These are phyloP conservation scores for Nothocercus nigrocapillus DNA, from an alignment of 2,113 vertebrate genomes.

Conservation along the genomic window DNA sequence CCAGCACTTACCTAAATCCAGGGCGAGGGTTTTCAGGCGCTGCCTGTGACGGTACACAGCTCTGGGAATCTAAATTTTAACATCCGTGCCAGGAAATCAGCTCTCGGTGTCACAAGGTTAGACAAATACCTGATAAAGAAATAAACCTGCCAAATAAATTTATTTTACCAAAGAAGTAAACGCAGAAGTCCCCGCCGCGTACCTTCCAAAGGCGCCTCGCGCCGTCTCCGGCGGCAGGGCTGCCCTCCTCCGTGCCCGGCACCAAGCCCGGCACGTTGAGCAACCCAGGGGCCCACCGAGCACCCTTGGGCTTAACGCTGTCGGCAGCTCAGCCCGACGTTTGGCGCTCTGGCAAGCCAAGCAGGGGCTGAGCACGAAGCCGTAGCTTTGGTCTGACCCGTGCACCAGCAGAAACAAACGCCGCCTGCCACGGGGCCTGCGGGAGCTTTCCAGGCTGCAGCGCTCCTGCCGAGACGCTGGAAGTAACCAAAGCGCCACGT, in stretches of 20 bases:
- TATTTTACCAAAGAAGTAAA: constrained; percentile 12
- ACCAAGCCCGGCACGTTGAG: too few relatives aligned
- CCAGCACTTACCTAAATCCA: neutral
- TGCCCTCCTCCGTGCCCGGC: neutral
- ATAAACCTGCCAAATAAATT: constrained; percentile 63
- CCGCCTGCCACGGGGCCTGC: neutral
- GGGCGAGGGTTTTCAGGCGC: neutral
- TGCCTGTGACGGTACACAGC: neutral
- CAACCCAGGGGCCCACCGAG: neutral
- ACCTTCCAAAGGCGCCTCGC: neutral
- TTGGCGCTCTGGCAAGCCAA: neutral
- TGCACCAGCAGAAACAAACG: neutral
- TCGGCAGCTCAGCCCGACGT: neutral
- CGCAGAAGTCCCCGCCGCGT: neutral
- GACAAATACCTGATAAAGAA: constrained; percentile 69
- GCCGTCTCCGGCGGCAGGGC: neutral
- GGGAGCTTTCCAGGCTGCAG: neutral
- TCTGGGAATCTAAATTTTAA: constrained; percentile 29
- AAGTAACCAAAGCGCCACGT: neutral
- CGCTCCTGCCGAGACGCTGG: neutral
- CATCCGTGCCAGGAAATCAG: constrained; percentile 43
- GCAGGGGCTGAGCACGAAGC: neutral
- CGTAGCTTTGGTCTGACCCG: accelerated
- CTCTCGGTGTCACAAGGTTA: constrained; percentile 52
- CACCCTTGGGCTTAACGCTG: accelerated